Conservation (phyloP, 92 coral and sea anemone genomes). For the Galaxea fascicularis region DNA sequence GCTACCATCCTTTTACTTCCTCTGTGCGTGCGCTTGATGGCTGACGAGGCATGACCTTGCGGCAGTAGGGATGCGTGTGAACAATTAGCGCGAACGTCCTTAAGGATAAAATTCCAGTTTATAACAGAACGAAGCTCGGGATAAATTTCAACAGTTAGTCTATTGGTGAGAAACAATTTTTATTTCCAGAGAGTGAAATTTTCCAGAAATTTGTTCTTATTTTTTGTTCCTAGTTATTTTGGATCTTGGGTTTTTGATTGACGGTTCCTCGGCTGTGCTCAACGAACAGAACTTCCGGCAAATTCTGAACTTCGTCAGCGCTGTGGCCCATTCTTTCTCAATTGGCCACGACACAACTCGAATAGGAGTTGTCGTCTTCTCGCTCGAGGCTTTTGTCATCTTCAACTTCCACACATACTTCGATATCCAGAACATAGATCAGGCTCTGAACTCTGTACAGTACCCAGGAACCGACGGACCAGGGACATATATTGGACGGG, state of each 20-base stretch:
- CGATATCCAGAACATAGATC: constrained; percentile 81
- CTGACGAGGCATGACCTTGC: no score
- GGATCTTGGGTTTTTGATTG: constrained; percentile 92
- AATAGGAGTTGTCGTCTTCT: constrained; percentile 83
- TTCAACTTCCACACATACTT: constrained; percentile 92
- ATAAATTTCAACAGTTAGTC: no score
- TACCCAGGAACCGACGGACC: constrained; percentile 95
- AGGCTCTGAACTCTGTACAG: constrained; percentile 78
- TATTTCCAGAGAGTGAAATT: no score
- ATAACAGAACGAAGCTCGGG: no score
- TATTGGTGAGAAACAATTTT: no score
- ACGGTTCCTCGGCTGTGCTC: constrained; percentile 89
- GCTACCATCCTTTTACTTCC: no score
- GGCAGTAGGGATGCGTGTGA: no score
- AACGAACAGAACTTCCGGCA: constrained; percentile 87
- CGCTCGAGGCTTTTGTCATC: constrained; percentile 86
- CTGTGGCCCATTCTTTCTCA: constrained; percentile 83
- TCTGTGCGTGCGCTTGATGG: no score
- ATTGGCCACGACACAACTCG: constrained; percentile 73
- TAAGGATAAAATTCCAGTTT: no score
- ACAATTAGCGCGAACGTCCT: no score
- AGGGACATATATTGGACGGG: constrained; percentile 91
- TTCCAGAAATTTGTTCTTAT: neutral
- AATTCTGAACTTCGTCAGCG: constrained; percentile 85
- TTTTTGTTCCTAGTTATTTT: constrained; percentile 61